phyloP scores from a whole-genome alignment of 1,140 invertebrate genomes.

The Marisa cornuarietis region DNA sequence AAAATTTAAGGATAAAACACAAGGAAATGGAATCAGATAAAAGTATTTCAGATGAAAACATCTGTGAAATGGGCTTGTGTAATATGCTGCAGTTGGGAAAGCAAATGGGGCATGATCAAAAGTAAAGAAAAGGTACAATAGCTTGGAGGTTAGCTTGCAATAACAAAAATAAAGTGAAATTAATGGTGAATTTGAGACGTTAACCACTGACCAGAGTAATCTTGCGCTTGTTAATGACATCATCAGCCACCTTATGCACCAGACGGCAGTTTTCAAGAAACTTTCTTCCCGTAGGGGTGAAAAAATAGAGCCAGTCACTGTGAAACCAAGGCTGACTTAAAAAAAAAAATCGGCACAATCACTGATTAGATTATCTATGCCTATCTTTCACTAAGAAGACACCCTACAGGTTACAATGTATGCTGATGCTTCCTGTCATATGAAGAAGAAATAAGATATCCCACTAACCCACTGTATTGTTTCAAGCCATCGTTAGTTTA shows the following conservation, averaged over 20 bases:
- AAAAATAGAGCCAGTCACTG: constrained; percentile 36
- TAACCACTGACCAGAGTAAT: constrained; percentile 29
- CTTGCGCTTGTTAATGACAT: constrained; percentile 40
- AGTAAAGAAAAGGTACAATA: no score
- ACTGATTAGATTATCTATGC: neutral
- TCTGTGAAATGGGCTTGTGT: no score
- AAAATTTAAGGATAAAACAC: no score
- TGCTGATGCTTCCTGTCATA: neutral
- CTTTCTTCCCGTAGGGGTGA: constrained; percentile 34
- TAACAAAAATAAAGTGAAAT: neutral
- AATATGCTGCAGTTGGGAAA: no score
- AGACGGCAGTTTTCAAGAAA: constrained; percentile 32
- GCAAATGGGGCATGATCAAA: no score
- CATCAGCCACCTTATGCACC: constrained; percentile 41
- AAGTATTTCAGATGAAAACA: neutral
- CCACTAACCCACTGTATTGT: no score
- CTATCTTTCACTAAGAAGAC: neutral
- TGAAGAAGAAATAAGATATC: neutral
- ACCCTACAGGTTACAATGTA: neutral
- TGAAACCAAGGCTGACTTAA: constrained; percentile 37
- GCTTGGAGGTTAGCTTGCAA: neutral
- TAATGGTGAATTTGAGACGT: neutral
- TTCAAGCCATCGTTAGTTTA: no score
- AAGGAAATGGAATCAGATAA: neutral
- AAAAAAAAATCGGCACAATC: neutral